Evolutionary conservation across 2,113 vertebrate genomes (phyloP).

Genomic region (Ophthalmolycus amberensis): DNA sequence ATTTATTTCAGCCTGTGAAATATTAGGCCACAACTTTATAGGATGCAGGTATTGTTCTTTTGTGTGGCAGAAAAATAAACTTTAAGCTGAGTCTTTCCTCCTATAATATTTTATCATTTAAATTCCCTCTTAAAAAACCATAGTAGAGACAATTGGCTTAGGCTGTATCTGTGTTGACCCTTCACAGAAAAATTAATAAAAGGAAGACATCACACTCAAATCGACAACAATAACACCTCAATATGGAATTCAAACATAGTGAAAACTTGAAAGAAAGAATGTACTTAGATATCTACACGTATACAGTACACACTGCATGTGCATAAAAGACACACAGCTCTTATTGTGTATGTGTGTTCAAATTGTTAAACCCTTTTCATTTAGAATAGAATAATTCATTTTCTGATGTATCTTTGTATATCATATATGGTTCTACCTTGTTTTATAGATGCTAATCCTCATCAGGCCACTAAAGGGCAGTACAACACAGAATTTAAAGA

Average conservation of each 20-base stretch:
- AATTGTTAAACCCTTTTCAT: not conserved
- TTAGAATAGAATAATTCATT: not conserved
- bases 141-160: not conserved
- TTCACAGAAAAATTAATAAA: not conserved
- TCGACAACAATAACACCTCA: not conserved
- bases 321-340: not conserved
- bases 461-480: conserved; percentile 58
- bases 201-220: not conserved
- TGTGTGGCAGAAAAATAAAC: not conserved
- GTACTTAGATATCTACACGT: not conserved
- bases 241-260: not conserved
- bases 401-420: not conserved
- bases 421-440: not conserved
- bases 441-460: conserved; percentile 16
- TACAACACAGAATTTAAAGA: conserved; percentile 32
- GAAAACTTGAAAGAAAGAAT: not conserved
- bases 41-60: not conserved
- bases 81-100: not conserved
- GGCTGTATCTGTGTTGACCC: not conserved
- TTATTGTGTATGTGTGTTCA: not conserved
- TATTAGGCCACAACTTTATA: not conserved
- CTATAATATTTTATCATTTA: not conserved
- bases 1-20: not conserved
- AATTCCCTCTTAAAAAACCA: not conserved
- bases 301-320: not conserved